These are phyloP conservation scores for Holocentrus rufus DNA, from an alignment of 2,797 vertebrate species.

Conservation along the genomic window DNA sequence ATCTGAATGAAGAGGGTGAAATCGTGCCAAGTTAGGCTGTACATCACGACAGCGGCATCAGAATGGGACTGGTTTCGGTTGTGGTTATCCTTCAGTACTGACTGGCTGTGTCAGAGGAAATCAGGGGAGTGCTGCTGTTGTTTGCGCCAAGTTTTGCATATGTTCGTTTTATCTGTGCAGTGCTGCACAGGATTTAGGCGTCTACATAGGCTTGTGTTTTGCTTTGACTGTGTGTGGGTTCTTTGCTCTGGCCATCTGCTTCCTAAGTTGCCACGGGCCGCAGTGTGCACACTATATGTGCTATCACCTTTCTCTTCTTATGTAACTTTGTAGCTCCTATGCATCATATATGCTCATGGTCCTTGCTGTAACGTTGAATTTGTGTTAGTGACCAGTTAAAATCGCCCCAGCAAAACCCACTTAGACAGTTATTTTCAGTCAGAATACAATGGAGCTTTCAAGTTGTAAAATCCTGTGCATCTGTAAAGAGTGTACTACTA, in stretches of 20 bases:
- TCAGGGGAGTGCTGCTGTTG: neutral
- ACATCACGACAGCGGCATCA: neutral
- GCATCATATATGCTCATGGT: slow-evolving; percentile 43
- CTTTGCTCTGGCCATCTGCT: too few species aligned
- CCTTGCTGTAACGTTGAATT: neutral
- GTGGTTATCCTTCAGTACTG: neutral
- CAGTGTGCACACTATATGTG: slow-evolving; percentile 6
- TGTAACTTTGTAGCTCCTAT: slow-evolving; percentile 55
- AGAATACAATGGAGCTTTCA: neutral
- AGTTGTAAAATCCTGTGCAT: too few species aligned
- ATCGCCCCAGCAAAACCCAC: neutral
- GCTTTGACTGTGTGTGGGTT: too few species aligned
- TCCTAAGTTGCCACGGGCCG: neutral
- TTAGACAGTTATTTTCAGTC: neutral
- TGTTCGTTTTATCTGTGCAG: too few species aligned
- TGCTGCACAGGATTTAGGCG: too few species aligned
- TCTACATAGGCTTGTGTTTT: too few species aligned
- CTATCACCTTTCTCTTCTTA: slow-evolving; percentile 48
- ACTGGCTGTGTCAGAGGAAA: neutral
- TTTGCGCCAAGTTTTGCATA: too few species aligned
- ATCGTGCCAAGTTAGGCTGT: neutral
- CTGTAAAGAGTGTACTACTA: too few species aligned
- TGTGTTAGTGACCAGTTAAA: neutral
- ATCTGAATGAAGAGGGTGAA: neutral
- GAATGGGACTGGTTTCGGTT: neutral